A percentile compares a stretch with the other conserved stretches of the same genome.
These are phyloP conservation scores for Ophion obscuratus DNA, from an alignment of 2,888 invertebrate species.

Conservation along the genomic window DNA sequence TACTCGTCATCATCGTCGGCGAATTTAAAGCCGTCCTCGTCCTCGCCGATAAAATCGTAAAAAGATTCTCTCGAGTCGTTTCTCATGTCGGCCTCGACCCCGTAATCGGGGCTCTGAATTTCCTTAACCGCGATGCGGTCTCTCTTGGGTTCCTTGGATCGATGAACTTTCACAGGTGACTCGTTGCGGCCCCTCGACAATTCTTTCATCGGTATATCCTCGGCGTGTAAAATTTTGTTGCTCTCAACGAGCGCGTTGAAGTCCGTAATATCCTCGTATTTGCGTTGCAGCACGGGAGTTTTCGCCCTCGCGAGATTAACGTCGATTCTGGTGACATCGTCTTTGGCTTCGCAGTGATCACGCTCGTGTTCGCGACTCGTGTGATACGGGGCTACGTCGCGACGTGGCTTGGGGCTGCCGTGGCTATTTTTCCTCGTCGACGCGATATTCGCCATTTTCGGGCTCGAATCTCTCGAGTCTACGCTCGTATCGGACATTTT, in stretches of 20 bases:
- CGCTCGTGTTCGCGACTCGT: slow-evolving; percentile 57
- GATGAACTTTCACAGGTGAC: slow-evolving; percentile 75
- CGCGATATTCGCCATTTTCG: slow-evolving; percentile 43
- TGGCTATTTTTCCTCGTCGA: slow-evolving; percentile 48
- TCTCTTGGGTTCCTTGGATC: slow-evolving; percentile 69
- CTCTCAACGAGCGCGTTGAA: slow-evolving; percentile 67
- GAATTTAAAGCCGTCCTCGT: slow-evolving; percentile 79
- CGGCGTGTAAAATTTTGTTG: slow-evolving; percentile 56
- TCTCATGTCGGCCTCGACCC: slow-evolving; percentile 75
- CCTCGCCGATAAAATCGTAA: slow-evolving; percentile 77
- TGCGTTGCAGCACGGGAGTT: slow-evolving; percentile 67
- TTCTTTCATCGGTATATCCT: slow-evolving; percentile 79
- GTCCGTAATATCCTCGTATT: slow-evolving; percentile 69
- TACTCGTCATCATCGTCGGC: slow-evolving; percentile 81
- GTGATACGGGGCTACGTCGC: slow-evolving; percentile 19
- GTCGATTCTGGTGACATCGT: slow-evolving; percentile 56
- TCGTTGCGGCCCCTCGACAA: slow-evolving; percentile 73
- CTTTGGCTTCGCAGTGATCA: slow-evolving; percentile 61
- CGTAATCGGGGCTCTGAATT: slow-evolving; percentile 77
- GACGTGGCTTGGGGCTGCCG: slow-evolving; percentile 43
- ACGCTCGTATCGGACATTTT: slow-evolving; percentile 33
- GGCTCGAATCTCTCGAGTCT: slow-evolving; percentile 46
- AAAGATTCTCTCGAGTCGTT: slow-evolving; percentile 76
- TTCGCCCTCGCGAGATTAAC: slow-evolving; percentile 51
- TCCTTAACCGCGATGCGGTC: slow-evolving; percentile 69